A percentile compares a stretch with the other conserved stretches of the same genome.
Conservation (phyloP, 2,113 vertebrate genomes). For the Cryptomyrus ogoouensis region DNA sequence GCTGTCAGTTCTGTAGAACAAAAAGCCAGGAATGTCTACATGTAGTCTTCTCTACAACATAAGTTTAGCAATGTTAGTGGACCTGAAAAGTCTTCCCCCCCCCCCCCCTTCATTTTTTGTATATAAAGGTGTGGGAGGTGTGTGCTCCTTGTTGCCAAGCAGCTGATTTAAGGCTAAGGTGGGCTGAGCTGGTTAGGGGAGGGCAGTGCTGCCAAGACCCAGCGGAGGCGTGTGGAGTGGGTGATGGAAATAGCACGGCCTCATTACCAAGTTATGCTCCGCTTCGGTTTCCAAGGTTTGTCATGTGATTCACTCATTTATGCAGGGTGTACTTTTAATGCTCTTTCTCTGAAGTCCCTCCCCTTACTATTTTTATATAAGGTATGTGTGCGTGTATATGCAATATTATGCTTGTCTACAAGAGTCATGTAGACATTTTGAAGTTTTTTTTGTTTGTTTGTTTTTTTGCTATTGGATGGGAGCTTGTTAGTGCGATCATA, state of each 20-base stretch:
- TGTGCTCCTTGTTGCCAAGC: slow-evolving; percentile 12
- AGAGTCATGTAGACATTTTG: not conserved
- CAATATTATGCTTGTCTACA: not conserved
- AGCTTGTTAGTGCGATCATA: not conserved
- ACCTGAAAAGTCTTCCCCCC: not conserved
- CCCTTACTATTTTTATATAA: not conserved
- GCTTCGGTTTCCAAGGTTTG: slow-evolving; percentile 19
- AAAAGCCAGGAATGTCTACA: not conserved
- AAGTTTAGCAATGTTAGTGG: not conserved
- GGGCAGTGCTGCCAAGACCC: not conserved
- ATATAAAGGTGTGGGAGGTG: not conserved
- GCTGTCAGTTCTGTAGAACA: not conserved
- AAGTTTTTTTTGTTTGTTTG: not conserved
- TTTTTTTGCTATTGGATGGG: not conserved
- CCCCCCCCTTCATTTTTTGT: not conserved
- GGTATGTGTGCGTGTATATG: not conserved
- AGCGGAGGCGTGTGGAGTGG: not conserved
- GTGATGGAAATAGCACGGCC: slow-evolving; percentile 15
- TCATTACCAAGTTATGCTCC: slow-evolving; percentile 21
- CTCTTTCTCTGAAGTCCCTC: slow-evolving; percentile 4
- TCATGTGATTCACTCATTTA: slow-evolving; percentile 21
- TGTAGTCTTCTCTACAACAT: not conserved
- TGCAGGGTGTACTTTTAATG: not conserved
- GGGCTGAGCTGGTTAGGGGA: not conserved
- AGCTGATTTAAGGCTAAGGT: not conserved